Evolutionary conservation across 2,113 vertebrate genomes (phyloP).

Genomic region (Austrofundulus limnaeus): DNA sequence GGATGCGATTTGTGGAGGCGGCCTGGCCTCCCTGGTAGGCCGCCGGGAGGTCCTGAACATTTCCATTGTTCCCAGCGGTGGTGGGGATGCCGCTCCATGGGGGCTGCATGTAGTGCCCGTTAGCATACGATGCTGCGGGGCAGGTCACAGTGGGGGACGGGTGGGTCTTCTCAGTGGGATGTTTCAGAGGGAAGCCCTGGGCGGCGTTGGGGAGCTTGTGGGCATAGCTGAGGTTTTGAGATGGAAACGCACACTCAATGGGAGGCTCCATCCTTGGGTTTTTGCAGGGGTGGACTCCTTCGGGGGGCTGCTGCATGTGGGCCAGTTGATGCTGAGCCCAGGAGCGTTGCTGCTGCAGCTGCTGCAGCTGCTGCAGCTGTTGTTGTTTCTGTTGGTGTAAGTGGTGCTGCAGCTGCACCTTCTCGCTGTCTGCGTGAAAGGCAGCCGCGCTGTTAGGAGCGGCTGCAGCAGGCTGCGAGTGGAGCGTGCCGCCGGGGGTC

Average conservation of each 20-base stretch:
- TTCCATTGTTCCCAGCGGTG: constrained; percentile 90
- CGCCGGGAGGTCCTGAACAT: constrained; percentile 88
- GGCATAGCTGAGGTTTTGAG: constrained; percentile 82
- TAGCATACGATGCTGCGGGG: constrained; percentile 86
- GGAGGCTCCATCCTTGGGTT: constrained; percentile 74
- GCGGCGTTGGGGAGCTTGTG: constrained; percentile 86
- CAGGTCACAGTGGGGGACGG: constrained; percentile 88
- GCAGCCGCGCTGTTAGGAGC: constrained; percentile 81
- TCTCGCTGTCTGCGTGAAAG: constrained; percentile 86
- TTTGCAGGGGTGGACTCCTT: constrained; percentile 86
- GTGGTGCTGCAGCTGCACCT: constrained; percentile 79
- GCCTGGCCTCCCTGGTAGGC: constrained; percentile 86
- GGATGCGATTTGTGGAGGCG: constrained; percentile 84
- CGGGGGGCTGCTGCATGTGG: constrained; percentile 91
- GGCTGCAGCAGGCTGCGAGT: constrained; percentile 76
- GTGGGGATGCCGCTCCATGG: constrained; percentile 88
- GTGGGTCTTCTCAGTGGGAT: constrained; percentile 86
- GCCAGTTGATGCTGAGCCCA: constrained; percentile 96
- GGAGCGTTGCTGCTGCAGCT: constrained; percentile 86
- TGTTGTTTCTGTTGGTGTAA: constrained; percentile 76
- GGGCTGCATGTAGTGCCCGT: constrained; percentile 90
- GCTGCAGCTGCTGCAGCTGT: constrained; percentile 65
- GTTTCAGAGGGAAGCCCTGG: constrained; percentile 89
- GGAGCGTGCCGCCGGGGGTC: constrained; percentile 77
- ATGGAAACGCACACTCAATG: constrained; percentile 79